Evolutionary conservation across 1,140 invertebrate species (phyloP).

Genomic region (Nephotettix cincticeps): DNA sequence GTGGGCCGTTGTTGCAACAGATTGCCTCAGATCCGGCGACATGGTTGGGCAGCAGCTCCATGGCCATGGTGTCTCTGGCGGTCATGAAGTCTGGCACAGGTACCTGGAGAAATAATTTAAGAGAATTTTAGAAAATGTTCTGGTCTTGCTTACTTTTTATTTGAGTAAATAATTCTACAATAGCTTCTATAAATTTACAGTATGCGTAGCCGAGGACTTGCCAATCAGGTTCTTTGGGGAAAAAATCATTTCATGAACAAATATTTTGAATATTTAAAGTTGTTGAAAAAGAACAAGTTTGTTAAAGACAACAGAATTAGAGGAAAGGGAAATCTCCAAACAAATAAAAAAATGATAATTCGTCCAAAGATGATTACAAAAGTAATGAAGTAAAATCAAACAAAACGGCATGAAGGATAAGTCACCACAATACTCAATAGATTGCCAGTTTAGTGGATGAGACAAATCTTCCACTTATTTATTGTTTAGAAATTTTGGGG

Average conservation of each 20-base stretch:
- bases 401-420: too few relatives aligned
- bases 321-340: too few relatives aligned
- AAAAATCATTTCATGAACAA: too few relatives aligned
- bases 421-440: too few relatives aligned
- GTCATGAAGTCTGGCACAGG: conserved; percentile 63
- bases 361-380: too few relatives aligned
- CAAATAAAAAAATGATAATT: too few relatives aligned
- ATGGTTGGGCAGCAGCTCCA: conserved; percentile 68
- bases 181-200: neutral
- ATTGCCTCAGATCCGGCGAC: conserved; percentile 60
- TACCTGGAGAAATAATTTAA: conserved; percentile 34
- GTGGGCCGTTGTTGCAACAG: conserved; percentile 60
- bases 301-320: too few relatives aligned
- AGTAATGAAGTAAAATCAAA: too few relatives aligned
- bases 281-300: neutral
- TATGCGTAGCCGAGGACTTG: neutral
- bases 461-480: too few relatives aligned
- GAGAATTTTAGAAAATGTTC: conserved; percentile 37
- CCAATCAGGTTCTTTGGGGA: too few relatives aligned
- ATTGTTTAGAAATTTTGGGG: too few relatives aligned
- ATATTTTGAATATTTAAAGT: neutral
- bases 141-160: neutral
- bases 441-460: too few relatives aligned
- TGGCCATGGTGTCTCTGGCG: conserved; percentile 67
- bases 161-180: neutral